Base-by-base conservation (phyloP, 1,140 invertebrate genomes). In the Zaprionus tsacasi region DNA sequence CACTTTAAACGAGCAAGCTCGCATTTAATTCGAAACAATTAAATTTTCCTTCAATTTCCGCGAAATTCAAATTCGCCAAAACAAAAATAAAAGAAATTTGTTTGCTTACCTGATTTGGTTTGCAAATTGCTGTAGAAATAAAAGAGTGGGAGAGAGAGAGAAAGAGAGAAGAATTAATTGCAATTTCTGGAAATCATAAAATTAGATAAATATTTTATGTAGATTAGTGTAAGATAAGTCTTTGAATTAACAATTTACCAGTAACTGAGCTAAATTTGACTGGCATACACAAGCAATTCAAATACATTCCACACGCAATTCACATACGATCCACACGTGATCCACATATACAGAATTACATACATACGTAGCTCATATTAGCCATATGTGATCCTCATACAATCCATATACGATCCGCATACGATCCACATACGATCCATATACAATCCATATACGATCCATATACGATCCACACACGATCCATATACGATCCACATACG, bases 41-140 rank as follows among this genome's bases (percentile, higher is more conserved):
- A 64, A 73, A 77, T 55, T 30, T 40, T 40, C 21, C 35, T 15
- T 43, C 55, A 1, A 4, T 45, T 68, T 73, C 30, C 57, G 27
- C 12, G 45, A 59, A 13, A 6, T 7, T 15, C 12, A 8, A 7
- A 40, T 15, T 52, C 25, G n/a, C 40, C n/a, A n/a, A n/a, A 1
- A 15, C 7, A 43, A 35, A 40, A 59, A 27, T n/a, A 35, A 2
- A 35, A 35, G 10, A 43, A 21, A 8, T 72, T 56, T 13, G 54
- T 72, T 17, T 45, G 58, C 82, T 86, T 58, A 86, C 82, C 78
- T 86, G 55, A 63, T 71, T 86, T 71, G 69, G 17, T 64, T 76
- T 36, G 60, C 67, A 70, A 72, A 56, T 76, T 69, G 36, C 82
- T 86, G 78, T 0, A 13, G 2, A 45, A 70, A 75, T 15, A 52